phyloP scores from a whole-genome alignment of 2,888 invertebrate genomes.

The Caradrina clavipalpis region DNA sequence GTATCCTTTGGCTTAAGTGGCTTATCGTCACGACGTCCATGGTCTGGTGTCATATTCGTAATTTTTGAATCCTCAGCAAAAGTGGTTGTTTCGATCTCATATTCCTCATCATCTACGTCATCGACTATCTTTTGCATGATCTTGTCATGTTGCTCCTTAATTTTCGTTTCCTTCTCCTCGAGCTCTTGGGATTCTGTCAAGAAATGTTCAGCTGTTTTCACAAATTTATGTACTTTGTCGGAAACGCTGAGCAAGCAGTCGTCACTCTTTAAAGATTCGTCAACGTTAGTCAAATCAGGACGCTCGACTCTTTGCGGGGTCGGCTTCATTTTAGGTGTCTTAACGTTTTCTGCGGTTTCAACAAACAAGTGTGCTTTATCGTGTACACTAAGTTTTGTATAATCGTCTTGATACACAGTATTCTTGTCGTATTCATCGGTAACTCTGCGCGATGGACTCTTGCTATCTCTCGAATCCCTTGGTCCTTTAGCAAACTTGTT shows the following conservation, averaged over 20 bases:
- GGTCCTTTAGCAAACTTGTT: constrained; percentile 92
- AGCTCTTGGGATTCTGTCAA: constrained; percentile 77
- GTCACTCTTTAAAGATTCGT: constrained; percentile 90
- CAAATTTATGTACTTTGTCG: constrained; percentile 92
- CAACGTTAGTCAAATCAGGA: constrained; percentile 90
- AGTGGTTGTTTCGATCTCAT: constrained; percentile 62
- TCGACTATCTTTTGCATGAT: constrained; percentile 83
- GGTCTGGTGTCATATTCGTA: constrained; percentile 51
- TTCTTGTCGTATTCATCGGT: constrained; percentile 88
- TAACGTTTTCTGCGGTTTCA: constrained; percentile 91
- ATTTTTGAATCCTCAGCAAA: constrained; percentile 53
- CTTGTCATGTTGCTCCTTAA: constrained; percentile 86
- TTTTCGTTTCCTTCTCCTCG: constrained; percentile 82
- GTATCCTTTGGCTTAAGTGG: constrained; percentile 73
- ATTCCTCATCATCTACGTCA: constrained; percentile 70
- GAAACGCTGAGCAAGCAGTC: constrained; percentile 92
- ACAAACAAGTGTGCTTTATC: constrained; percentile 92
- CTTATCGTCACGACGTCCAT: constrained; percentile 62
- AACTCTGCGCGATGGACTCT: constrained; percentile 83
- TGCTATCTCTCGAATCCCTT: constrained; percentile 79
- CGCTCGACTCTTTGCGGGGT: constrained; percentile 82
- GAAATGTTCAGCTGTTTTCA: constrained; percentile 91
- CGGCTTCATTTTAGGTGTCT: constrained; percentile 81
- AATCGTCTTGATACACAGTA: constrained; percentile 88
- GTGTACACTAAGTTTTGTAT: constrained; percentile 91